phyloP scores from a whole-genome alignment of 2,888 invertebrate species.

The Heliconius ethilla region DNA sequence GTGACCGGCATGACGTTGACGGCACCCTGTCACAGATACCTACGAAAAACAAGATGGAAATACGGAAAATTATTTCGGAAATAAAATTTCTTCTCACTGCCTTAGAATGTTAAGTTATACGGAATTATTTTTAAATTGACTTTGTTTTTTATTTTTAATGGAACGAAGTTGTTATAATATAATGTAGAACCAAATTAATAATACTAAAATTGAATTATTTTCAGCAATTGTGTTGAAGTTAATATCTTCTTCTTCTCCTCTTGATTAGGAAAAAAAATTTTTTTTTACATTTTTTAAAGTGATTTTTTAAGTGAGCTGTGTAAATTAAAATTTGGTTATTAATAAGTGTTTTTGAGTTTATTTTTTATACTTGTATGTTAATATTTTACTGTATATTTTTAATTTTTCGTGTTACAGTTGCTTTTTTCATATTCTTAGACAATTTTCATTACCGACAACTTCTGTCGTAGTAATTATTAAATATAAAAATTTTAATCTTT shows the following conservation, averaged over 20 bases:
- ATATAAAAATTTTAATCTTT: too few species aligned
- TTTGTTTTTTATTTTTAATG: background rate
- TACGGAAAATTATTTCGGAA: conserved; percentile 50
- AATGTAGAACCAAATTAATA: background rate
- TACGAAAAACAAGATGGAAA: conserved; percentile 50
- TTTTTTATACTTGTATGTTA: too few species aligned
- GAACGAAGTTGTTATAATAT: background rate
- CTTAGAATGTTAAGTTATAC: conserved; percentile 35
- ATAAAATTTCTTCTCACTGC: conserved; percentile 45
- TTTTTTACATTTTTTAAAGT: background rate
- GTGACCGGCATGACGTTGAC: conserved; percentile 50
- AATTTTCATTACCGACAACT: background rate
- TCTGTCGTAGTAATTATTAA: background rate
- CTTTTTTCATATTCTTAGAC: background rate
- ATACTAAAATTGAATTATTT: background rate
- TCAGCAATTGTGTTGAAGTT: background rate
- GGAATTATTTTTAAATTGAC: conserved; percentile 25
- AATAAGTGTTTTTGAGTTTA: background rate
- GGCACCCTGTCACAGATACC: conserved; percentile 43
- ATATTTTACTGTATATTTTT: too few species aligned
- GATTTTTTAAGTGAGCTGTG: background rate
- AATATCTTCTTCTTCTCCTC: background rate
- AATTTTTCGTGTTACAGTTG: background rate
- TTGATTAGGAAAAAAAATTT: background rate
- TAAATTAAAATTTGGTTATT: background rate